These are phyloP conservation scores for Panurus biarmicus DNA, from an alignment of 2,113 vertebrate genomes.

Conservation along the genomic window DNA sequence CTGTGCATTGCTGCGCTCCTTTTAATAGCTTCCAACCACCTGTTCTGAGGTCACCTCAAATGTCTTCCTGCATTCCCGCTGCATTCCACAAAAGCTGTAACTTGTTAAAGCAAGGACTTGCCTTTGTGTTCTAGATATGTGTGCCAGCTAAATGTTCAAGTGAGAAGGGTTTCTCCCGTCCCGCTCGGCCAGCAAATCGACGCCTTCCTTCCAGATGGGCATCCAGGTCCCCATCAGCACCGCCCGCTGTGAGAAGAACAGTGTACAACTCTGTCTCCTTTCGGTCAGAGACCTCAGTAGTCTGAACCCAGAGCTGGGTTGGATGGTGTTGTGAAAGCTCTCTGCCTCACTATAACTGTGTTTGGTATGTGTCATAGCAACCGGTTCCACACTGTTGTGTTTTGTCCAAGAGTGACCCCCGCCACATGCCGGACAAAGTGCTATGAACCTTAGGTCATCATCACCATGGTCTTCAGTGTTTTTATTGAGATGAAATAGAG, in stretches of 20 bases:
- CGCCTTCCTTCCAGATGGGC: slow-evolving; percentile 93
- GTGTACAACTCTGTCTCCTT: slow-evolving; percentile 70
- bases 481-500: slow-evolving; percentile 66
- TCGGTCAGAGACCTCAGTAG: slow-evolving; percentile 72
- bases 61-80: background rate
- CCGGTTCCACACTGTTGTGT: slow-evolving; percentile 21
- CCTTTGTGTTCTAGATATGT: slow-evolving; percentile 69
- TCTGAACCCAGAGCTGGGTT: slow-evolving; percentile 66
- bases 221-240: slow-evolving; percentile 75
- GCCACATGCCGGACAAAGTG: background rate
- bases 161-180: slow-evolving; percentile 86
- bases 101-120: slow-evolving; percentile 11
- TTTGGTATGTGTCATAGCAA: slow-evolving; percentile 26
- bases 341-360: background rate
- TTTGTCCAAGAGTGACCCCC: slow-evolving; percentile 24
- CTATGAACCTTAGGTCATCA: slow-evolving; percentile 55
- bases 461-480: slow-evolving; percentile 82
- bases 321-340: background rate
- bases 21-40: slow-evolving; percentile 32
- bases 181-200: slow-evolving; percentile 85
- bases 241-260: slow-evolving; percentile 62
- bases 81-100: background rate
- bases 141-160: slow-evolving; percentile 43
- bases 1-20: slow-evolving; percentile 12
- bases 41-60: background rate